Evolutionary conservation across 2,797 vertebrate genomes (phyloP).

Genomic region (Ceyx erithaca): DNA sequence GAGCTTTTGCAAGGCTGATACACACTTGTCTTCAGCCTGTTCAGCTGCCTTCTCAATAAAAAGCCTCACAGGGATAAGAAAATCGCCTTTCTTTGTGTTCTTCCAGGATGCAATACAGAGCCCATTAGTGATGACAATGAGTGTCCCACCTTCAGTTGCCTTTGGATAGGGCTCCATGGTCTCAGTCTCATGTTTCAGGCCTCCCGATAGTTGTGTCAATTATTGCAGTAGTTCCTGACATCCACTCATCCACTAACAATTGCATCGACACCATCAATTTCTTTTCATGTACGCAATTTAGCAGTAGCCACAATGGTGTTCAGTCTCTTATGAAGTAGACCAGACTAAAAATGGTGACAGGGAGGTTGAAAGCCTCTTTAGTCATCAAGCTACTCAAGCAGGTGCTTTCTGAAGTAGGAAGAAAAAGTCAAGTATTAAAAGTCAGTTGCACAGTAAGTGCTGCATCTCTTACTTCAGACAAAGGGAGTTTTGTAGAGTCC

Average conservation of each 20-base stretch:
- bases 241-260: slow-evolving; percentile 20
- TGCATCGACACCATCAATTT: neutral
- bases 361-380: slow-evolving; percentile 49
- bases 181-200: neutral
- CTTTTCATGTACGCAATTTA: neutral
- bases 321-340: slow-evolving; percentile 38
- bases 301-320: slow-evolving; percentile 13
- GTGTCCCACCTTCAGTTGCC: neutral
- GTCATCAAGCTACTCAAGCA: slow-evolving; percentile 17
- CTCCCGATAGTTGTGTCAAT: neutral
- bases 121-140: neutral
- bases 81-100: neutral
- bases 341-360: slow-evolving; percentile 36
- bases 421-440: slow-evolving; percentile 82
- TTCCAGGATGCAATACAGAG: neutral
- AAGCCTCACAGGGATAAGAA: neutral
- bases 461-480: slow-evolving; percentile 81
- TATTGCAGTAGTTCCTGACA: slow-evolving; percentile 3
- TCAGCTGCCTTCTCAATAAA: neutral
- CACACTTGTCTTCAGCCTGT: neutral
- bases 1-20: neutral
- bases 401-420: slow-evolving; percentile 77
- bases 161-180: neutral
- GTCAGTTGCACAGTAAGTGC: slow-evolving; percentile 49
- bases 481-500: slow-evolving; percentile 87